A percentile compares a stretch with the other conserved stretches of the same genome.
Conservation (phyloP, 2,888 invertebrate species). For the Himalopsyche anomala region DNA sequence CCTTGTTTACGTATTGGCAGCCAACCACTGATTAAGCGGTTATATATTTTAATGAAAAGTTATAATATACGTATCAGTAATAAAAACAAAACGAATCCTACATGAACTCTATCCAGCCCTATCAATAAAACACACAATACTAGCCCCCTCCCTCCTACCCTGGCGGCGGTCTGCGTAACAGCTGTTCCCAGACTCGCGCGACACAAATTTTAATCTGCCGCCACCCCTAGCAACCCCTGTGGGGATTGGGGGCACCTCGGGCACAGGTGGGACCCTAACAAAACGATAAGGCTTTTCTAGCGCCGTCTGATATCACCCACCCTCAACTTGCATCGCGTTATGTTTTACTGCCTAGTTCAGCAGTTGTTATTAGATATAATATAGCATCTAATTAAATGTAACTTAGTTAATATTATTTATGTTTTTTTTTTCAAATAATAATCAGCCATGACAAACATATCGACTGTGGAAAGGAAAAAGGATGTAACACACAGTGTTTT, state of each 20-base stretch:
- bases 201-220: constrained; percentile 64
- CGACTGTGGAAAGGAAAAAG: too few relatives aligned
- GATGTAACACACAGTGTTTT: too few relatives aligned
- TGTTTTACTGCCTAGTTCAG: background rate
- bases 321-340: background rate
- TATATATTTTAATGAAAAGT: too few relatives aligned
- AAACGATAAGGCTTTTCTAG: constrained; percentile 43
- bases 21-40: too few relatives aligned
- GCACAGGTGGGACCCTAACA: constrained; percentile 51
- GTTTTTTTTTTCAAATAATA: too few relatives aligned
- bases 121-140: constrained; percentile 9
- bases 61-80: background rate
- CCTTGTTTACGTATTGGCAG: too few relatives aligned
- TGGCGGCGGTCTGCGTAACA: constrained; percentile 57
- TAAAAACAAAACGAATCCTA: background rate
- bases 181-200: constrained; percentile 56
- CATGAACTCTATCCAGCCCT: background rate
- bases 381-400: too few relatives aligned
- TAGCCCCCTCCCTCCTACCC: constrained; percentile 23
- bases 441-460: too few relatives aligned
- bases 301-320: constrained; percentile 11
- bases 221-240: constrained; percentile 42
- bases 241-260: constrained; percentile 7
- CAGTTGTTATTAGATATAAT: background rate
- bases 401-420: too few relatives aligned